Conservation (phyloP, 2,888 invertebrate species). For the Eupithecia pulchellata region DNA sequence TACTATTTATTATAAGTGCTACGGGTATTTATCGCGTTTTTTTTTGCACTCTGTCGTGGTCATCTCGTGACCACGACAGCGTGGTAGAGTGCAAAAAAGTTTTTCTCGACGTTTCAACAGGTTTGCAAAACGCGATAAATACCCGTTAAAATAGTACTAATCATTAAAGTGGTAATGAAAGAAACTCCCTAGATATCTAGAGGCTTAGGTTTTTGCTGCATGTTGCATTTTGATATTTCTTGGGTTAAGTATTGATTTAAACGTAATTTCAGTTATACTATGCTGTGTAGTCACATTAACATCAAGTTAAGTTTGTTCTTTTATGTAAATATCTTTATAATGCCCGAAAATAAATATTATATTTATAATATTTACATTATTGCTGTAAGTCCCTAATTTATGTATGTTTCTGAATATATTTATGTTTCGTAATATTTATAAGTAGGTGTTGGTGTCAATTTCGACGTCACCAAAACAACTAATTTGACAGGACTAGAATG, state of each 20-base stretch:
- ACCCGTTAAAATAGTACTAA: no score
- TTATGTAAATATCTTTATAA: constrained; percentile 1
- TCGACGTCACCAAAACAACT: neutral
- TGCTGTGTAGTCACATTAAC: neutral
- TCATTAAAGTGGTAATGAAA: neutral
- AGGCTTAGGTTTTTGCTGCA: neutral
- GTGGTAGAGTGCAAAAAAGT: no score
- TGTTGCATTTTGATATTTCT: neutral
- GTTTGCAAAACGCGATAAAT: no score
- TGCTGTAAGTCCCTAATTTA: constrained; percentile 11
- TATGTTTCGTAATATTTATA: constrained; percentile 77
- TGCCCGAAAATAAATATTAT: neutral
- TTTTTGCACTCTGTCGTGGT: no score
- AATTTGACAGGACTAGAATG: neutral
- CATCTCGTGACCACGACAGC: no score
- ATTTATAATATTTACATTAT: neutral
- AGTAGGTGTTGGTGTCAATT: constrained; percentile 28
- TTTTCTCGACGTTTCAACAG: no score
- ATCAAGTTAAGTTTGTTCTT: neutral
- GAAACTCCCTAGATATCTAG: neutral
- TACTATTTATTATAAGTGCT: no score
- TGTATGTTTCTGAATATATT: constrained; percentile 52
- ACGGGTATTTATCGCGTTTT: no score
- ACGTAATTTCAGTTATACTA: neutral
- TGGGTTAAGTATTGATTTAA: neutral